Evolutionary conservation across 1,140 invertebrate species (phyloP).

Genomic region (Theocolax elegans): DNA sequence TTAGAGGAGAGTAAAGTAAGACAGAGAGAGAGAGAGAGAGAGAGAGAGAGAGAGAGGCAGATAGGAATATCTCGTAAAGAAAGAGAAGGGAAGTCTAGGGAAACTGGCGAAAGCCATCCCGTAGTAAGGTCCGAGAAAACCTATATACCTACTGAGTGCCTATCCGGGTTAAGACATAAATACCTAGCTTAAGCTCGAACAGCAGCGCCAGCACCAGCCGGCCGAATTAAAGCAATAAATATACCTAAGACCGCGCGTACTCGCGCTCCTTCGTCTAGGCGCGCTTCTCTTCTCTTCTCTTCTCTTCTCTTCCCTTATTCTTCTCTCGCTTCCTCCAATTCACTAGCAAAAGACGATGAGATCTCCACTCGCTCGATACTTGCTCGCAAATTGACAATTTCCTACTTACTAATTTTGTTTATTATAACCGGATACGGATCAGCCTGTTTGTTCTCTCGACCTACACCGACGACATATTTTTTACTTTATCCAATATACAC

Average conservation of each 20-base stretch:
- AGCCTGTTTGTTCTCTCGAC: too few species aligned
- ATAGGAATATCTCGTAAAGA: not conserved
- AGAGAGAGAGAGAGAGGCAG: not conserved
- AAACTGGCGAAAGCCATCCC: conserved; percentile 1
- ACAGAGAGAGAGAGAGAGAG: conserved; percentile 1
- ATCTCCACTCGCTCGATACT: not conserved
- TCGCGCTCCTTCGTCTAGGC: conserved; percentile 31
- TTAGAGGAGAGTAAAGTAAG: conserved; percentile 15
- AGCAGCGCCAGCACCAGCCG: conserved; percentile 7
- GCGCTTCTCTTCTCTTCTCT: too few species aligned
- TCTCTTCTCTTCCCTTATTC: too few species aligned
- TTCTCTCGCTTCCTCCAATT: too few species aligned
- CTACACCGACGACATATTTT: too few species aligned
- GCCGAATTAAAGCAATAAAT: conserved; percentile 59
- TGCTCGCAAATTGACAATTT: too few species aligned
- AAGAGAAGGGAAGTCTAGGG: not conserved
- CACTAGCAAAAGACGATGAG: too few species aligned
- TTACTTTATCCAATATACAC: too few species aligned
- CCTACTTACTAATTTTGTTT: too few species aligned
- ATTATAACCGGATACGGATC: too few species aligned
- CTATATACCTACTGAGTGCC: conserved; percentile 47
- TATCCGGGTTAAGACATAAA: conserved; percentile 56
- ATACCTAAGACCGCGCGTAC: conserved; percentile 46
- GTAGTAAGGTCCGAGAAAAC: not conserved
- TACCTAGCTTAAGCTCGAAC: conserved; percentile 52